Base-by-base conservation (phyloP, 2,888 invertebrate species). In the Anticlea derivata region DNA sequence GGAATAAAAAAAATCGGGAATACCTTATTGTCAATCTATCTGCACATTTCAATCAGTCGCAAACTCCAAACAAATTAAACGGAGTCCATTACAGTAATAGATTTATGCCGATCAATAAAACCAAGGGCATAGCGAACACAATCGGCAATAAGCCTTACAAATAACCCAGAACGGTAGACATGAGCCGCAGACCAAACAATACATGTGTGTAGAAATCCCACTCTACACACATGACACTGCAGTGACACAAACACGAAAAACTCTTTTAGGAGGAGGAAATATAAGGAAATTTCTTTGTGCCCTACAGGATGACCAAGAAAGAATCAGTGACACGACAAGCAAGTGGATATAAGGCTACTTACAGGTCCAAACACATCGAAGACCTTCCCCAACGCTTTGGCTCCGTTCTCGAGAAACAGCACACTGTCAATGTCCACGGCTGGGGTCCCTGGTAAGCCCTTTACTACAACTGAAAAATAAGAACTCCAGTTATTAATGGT, bases 311-410 rank as follows among this genome's bases (percentile, higher is more conserved):
- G n/a, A n/a, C n/a, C n/a, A n/a, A n/a, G n/a, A n/a, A n/a, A n/a
- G n/a, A n/a, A n/a, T n/a, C n/a, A n/a, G n/a, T n/a, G n/a, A n/a
- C n/a, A n/a, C n/a, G n/a, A n/a, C n/a, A n/a, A n/a, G n/a, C n/a
- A n/a, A n/a, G n/a, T n/a, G n/a, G n/a, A n/a, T n/a, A n/a, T n/a
- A n/a, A n/a, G n/a, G n/a, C n/a, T n/a, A 80, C 82, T 80, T 64
- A 91, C 91, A 39, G 94, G 96, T 7, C 99, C 98, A 75, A 98
- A 94, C 0, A 98, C 97, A 89, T 99, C 99, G 80, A 96, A 97
- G 38, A 98, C 94, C 77, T 94, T 93, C 5, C 96, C 96, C 2
- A 97, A 82, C 6, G 95, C 92, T 62, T 93, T 92, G 55, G 94
- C 93, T 2, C 96, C 96, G 63, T 94, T 93, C 7, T 97, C 95